Percentiles rank a stretch among this genome's conserved stretches.
Evolutionary conservation across 2,113 vertebrate species (phyloP).

Genomic region (Morone saxatilis): DNA sequence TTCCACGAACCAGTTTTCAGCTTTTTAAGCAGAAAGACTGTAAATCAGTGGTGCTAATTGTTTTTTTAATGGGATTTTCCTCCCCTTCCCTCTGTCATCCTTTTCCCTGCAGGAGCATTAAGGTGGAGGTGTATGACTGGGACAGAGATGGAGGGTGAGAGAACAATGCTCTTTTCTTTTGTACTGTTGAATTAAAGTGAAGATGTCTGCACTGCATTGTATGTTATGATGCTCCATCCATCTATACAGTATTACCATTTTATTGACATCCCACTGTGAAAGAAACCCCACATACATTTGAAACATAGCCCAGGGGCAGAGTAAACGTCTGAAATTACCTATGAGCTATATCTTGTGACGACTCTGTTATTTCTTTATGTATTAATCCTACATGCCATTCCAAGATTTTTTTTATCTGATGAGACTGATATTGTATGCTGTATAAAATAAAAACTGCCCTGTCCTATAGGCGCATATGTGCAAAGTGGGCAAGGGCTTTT

Average conservation of each 20-base stretch:
- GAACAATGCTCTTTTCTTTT: neutral
- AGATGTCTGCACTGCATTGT: neutral
- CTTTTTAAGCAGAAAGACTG: slow-evolving; percentile 14
- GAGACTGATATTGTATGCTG: neutral
- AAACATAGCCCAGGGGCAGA: neutral
- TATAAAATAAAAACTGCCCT: slow-evolving; percentile 3
- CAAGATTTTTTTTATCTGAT: neutral
- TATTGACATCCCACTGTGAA: slow-evolving; percentile 1
- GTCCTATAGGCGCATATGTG: slow-evolving; percentile 18
- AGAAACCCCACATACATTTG: neutral
- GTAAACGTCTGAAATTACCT: neutral
- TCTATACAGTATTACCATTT: neutral
- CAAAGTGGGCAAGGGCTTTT: slow-evolving; percentile 16
- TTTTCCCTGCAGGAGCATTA: slow-evolving; percentile 88
- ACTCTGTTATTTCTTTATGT: neutral
- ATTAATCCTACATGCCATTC: neutral
- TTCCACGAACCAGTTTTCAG: slow-evolving; percentile 17
- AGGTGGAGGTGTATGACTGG: slow-evolving; percentile 96
- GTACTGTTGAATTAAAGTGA: neutral
- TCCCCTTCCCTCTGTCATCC: slow-evolving; percentile 14
- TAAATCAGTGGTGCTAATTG: slow-evolving; percentile 43
- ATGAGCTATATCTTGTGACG: neutral
- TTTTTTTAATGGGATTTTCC: slow-evolving; percentile 53
- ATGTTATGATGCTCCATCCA: neutral
- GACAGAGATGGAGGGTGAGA: slow-evolving; percentile 91